Conservation (phyloP, 30 jellyfish, hydroid and myxozoan species). For the Aurelia sp. region DNA sequence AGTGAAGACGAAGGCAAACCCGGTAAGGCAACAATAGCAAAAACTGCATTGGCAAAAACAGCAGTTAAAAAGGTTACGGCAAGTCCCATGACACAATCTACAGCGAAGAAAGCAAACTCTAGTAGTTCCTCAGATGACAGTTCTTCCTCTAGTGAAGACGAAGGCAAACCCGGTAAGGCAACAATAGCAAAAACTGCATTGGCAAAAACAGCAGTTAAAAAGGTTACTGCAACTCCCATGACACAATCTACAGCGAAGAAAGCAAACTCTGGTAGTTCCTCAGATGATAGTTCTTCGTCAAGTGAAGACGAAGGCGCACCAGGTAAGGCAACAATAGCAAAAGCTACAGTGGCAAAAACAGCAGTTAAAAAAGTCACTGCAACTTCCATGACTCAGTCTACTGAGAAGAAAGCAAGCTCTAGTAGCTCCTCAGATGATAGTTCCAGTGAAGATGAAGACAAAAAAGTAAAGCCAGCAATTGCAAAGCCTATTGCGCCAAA, state of each 20-base stretch:
- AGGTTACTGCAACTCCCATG: neutral
- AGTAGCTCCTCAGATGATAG: too few species aligned
- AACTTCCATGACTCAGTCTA: too few species aligned
- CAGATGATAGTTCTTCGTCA: constrained; percentile 10
- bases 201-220: neutral
- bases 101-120: neutral
- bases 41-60: neutral
- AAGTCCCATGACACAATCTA: neutral
- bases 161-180: neutral
- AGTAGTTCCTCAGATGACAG: constrained; percentile 33
- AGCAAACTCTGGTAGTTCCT: constrained; percentile 26
- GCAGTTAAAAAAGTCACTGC: too few species aligned
- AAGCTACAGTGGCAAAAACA: too few species aligned
- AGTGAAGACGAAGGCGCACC: constrained; percentile 29
- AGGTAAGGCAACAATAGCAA: neutral
- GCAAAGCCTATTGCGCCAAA: too few species aligned
- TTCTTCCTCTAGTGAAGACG: constrained; percentile 33
- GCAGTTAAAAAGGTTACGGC: neutral
- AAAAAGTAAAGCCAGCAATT: too few species aligned
- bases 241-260: too few species aligned
- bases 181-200: neutral
- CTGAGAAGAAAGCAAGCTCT: too few species aligned
- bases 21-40: neutral
- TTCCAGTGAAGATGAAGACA: too few species aligned
- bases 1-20: constrained; percentile 31